Base-by-base conservation (phyloP, 1,140 invertebrate genomes). In the Neomicropteryx cornuta region DNA sequence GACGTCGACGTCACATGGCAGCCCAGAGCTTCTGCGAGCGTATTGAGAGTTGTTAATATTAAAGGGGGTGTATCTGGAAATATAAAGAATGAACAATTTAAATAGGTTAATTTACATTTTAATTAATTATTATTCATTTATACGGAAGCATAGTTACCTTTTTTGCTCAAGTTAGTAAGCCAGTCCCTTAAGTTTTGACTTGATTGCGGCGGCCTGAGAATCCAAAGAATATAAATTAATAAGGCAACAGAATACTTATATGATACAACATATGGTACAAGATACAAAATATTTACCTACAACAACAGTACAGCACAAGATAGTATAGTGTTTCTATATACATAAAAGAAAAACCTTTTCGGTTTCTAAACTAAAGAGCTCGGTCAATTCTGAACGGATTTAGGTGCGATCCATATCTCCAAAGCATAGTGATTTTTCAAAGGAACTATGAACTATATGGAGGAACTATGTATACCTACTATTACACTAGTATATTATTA, bases 21-120 rank as follows among this genome's bases (percentile, higher is more conserved):
- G 2, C 80, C 78, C 6, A 85, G 61, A n/a, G 79, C 77, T 51
- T 87, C 82, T 4, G 75, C 76, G 20, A 87, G 68, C 52, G 74
- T 81, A 30, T 77, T 73, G 11, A 85, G 48, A 0, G 81, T 75
- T 2, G 81, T 76, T 42, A 74, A 59, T 14, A 84, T 69, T 19
- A 77, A 64, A 5, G 73, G 64, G 5, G 81, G 78, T 16, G 79
- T 75, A 55, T 73, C 71, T 74, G 48, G 33, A 54, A 47, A 14
- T 35, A 19, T 20, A 35, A 11, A 35, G 20, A 22, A 35, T 19
- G 14, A 32, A 38, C 14, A 23, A 5, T 36, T 36, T 8, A 23
- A 23, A 23, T 23, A 22, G 23, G 8, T 18, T 22, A 37, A 23
- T 24, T 33, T 8, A 29, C n/a, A 23, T 3, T 19, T 38, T 17